Evolutionary conservation across 2,113 vertebrate genomes (phyloP), one percentile per base, ranked within the genome.

Genomic region (Sakesphorus luctuosus): DNA sequence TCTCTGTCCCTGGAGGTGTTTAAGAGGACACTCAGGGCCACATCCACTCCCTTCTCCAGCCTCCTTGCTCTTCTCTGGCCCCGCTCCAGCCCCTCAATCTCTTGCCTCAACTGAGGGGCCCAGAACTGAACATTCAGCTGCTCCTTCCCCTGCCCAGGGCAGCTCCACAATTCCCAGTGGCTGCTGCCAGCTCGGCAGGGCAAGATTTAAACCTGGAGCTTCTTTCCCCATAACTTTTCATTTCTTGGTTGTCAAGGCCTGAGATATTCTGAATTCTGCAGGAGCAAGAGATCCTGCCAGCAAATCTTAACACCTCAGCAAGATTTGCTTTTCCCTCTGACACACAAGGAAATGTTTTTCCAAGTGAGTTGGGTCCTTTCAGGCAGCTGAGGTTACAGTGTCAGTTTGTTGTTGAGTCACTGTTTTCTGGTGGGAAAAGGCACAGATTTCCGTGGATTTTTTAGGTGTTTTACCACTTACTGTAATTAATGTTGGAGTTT

Each of bases 181-280:
- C 76, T 84, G 78, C 66, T 85, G 90, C 90, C 94, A 94, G 95
- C 96, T 95, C 95, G 90, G 96, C 90, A 85, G 92, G 83, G 75
- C 33, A 92, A 92, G 96, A 95, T 95, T 95, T 96, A 95, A 95
- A 93, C 53, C 90, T 66, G 89, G 88, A 95, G 93, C 93, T 97
- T 88, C 92, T 92, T 44, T 23, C 66, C 86, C 91, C 76, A 81
- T 96, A 95, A 94, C 94, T 95, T 94, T 44, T 88, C 79, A 88
- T 81, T 95, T 94, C 88, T 94, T 94, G 86, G 79, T 86, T 96
- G 95, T 96, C 96, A 95, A 84, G 76, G 83, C 49, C 90, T 50
- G 50, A 86, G 85, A 86, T 67, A 86, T 28, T 86, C 72, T 25
- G 79, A 93, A 71, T 94, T 86, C 86, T 35, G 55, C 17, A 92